These are phyloP conservation scores for Labeo rohita DNA, from an alignment of 2,113 vertebrate species.

Conservation along the genomic window DNA sequence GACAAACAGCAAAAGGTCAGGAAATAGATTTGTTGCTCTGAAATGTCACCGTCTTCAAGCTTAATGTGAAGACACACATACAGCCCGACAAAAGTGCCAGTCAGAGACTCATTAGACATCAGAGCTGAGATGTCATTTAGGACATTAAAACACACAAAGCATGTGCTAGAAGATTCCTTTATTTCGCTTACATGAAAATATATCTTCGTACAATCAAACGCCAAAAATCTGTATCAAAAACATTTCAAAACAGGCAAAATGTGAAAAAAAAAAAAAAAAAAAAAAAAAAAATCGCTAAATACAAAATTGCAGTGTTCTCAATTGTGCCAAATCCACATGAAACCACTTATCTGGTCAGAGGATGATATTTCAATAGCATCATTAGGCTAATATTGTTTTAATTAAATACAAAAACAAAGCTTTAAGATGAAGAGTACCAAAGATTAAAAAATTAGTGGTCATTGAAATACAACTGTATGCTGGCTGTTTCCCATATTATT, in stretches of 20 bases:
- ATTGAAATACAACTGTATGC: not conserved
- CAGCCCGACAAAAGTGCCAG: constrained; percentile 18
- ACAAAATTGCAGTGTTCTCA: not conserved
- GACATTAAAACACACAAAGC: not conserved
- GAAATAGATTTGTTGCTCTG: constrained; percentile 69
- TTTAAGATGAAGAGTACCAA: not conserved
- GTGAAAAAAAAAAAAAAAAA: not conserved
- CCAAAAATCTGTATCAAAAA: constrained; percentile 35
- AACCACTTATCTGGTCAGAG: not conserved
- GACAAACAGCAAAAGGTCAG: constrained; percentile 72
- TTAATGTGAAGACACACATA: constrained; percentile 44
- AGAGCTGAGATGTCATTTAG: not conserved
- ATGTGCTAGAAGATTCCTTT: constrained; percentile 16
- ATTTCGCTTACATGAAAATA: constrained; percentile 48
- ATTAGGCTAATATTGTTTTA: not conserved
- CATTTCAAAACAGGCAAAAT: constrained; percentile 8
- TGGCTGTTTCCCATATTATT: not conserved
- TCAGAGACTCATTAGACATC: not conserved
- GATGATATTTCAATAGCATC: not conserved
- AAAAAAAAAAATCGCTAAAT: not conserved
- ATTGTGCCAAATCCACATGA: not conserved
- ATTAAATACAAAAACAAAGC: not conserved
- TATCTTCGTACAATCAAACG: constrained; percentile 35
- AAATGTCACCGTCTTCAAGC: constrained; percentile 70
- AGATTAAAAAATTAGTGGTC: constrained; percentile 40